phyloP scores from a whole-genome alignment of 2,113 vertebrate genomes.

The Marmota monax region DNA sequence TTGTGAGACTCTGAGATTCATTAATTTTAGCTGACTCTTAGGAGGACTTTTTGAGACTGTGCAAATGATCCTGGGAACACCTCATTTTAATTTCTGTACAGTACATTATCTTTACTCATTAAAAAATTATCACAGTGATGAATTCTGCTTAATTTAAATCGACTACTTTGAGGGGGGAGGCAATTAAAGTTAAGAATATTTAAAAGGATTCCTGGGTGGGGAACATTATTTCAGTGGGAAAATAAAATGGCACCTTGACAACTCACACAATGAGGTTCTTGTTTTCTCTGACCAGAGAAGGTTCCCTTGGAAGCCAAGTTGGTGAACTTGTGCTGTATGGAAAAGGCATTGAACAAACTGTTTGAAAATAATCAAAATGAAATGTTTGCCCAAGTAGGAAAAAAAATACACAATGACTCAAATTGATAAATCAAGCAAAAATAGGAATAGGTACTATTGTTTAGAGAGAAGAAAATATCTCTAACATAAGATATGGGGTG shows the following conservation, averaged over 20 bases:
- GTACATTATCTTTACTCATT: conserved; percentile 84
- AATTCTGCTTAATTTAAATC: conserved; percentile 84
- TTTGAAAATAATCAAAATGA: conserved; percentile 62
- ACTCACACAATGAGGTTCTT: not conserved
- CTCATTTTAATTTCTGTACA: conserved; percentile 81
- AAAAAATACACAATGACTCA: not conserved
- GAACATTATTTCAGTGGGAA: conserved; percentile 68
- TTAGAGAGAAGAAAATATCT: conserved; percentile 22
- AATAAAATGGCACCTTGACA: conserved; percentile 69
- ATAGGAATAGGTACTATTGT: not conserved
- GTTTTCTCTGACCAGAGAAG: conserved; percentile 40
- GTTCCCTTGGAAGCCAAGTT: not conserved
- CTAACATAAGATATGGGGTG: not conserved
- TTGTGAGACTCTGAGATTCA: conserved; percentile 59
- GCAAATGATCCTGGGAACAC: conserved; percentile 80
- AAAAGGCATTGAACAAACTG: not conserved
- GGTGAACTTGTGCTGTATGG: not conserved
- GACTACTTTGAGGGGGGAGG: conserved; percentile 80
- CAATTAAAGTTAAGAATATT: conserved; percentile 83
- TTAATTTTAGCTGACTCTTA: conserved; percentile 76
- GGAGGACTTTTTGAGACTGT: conserved; percentile 68
- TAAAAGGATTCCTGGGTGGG: conserved; percentile 78
- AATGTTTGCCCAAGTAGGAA: not conserved
- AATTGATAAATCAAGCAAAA: not conserved
- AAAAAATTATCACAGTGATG: conserved; percentile 85